Evolutionary conservation across 2,797 vertebrate species (phyloP).

Genomic region (Protonibea diacanthus): DNA sequence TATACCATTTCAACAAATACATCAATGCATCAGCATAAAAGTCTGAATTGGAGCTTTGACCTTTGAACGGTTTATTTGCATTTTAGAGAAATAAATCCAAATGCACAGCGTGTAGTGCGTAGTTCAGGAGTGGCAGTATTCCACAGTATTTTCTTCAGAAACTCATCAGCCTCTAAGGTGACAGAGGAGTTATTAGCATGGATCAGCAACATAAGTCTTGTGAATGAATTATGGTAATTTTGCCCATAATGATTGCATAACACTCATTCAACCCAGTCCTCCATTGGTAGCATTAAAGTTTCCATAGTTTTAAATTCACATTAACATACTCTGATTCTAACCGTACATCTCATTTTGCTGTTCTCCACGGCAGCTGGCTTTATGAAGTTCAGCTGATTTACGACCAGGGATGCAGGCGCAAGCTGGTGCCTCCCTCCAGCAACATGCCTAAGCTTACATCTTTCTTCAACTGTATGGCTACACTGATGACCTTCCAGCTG

Average conservation of each 20-base stretch:
- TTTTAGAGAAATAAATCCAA: neutral
- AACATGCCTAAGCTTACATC: constrained; percentile 82
- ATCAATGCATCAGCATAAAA: neutral
- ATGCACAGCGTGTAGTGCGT: neutral
- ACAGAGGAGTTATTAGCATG: neutral
- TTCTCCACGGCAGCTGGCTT: constrained; percentile 86
- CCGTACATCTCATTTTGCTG: neutral
- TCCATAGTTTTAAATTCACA: neutral
- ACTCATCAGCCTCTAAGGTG: neutral
- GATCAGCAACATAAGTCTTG: neutral
- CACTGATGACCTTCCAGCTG: constrained; percentile 90
- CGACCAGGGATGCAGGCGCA: constrained; percentile 83
- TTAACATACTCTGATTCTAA: neutral
- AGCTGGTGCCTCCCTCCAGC: constrained; percentile 80
- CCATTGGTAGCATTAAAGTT: neutral
- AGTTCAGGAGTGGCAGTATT: neutral
- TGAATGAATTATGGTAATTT: neutral
- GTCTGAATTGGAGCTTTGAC: neutral
- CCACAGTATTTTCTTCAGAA: neutral
- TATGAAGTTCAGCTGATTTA: constrained; percentile 89
- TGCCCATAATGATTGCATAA: neutral
- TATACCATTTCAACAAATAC: neutral
- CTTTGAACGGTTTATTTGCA: neutral
- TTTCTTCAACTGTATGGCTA: constrained; percentile 88
- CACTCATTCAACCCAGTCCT: neutral